These are phyloP conservation scores for Sula dactylatra DNA, from an alignment of 2,113 vertebrate species.

Conservation along the genomic window DNA sequence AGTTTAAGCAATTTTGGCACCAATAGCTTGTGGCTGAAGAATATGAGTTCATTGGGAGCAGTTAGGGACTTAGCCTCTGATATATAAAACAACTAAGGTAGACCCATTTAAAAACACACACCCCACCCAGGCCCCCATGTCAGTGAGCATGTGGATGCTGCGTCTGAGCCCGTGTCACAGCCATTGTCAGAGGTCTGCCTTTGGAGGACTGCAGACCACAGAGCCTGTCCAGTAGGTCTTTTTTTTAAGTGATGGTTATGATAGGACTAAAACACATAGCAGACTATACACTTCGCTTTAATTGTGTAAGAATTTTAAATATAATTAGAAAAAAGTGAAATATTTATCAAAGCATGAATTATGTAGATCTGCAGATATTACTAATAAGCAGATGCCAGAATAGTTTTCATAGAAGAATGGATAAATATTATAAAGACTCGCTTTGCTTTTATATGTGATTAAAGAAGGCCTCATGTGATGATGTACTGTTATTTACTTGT, in stretches of 20 bases:
- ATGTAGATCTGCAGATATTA: constrained; percentile 58
- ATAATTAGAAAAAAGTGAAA: constrained; percentile 59
- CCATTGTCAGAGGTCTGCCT: accelerated
- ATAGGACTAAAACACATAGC: background rate
- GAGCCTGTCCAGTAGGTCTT: background rate
- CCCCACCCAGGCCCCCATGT: background rate
- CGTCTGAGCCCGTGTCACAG: background rate
- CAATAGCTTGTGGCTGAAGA: background rate
- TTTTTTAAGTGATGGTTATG: background rate
- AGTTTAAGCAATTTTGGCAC: background rate
- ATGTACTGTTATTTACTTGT: constrained; percentile 13
- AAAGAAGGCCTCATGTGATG: constrained; percentile 14
- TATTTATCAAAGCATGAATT: constrained; percentile 60
- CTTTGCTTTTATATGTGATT: constrained; percentile 31
- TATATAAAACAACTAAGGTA: background rate
- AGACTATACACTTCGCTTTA: constrained; percentile 17
- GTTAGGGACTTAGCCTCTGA: background rate
- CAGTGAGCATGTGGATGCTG: background rate
- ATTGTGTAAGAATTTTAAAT: constrained; percentile 59
- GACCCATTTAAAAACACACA: background rate
- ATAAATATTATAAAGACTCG: constrained; percentile 59
- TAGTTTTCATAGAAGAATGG: constrained; percentile 45
- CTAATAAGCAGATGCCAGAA: constrained; percentile 57
- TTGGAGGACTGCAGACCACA: background rate
- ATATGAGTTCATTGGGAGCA: background rate